Evolutionary conservation across 2,113 vertebrate species (phyloP), one percentile per base, ranked within the genome.

Genomic region (Nansenia antarctica): DNA sequence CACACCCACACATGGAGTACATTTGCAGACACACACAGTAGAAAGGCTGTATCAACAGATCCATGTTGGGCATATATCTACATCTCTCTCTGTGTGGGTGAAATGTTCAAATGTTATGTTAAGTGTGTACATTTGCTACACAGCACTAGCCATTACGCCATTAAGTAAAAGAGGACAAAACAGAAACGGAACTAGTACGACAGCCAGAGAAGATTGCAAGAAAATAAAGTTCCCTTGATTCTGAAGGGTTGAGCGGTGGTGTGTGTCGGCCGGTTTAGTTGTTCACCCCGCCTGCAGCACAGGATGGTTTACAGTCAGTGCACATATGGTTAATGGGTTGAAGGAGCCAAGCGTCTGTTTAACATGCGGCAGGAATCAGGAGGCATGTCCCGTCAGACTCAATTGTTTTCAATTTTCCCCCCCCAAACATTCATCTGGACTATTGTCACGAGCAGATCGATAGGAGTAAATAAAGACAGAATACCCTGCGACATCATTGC

Each of bases 391-490:
- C 49, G 78, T 87, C 74, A 85, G 69, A 81, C 82, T 85, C 81
- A 74, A 89, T 82, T 88, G 85, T 81, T 86, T 87, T 84, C 82
- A 81, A 79, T 86, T 84, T 80, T n/a, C n/a, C 75, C 70, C 52
- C 67, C 74, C 66, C 70, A 69, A 82, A 85, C 78, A 87, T 87
- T 86, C 70, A 78, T 85, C 82, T 77, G 71, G 78, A 87, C 82
- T 63, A 71, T 76, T 80, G 77, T 73, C 85, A 84, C 78, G 76
- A 84, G 70, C 65, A 65, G 81, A 92, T 91, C 86, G 63, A 90
- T 90, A 66, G 60, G 52, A 24, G 73, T 85, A 89, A 90, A 89
- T 87, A 89, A 90, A 90, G 85, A 89, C 74, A 70, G 73, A 88
- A 76, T 65, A 78, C 58, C 49, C 65, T 65, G 65, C 61, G 58